A percentile compares a stretch with the other conserved stretches of the same genome.
Evolutionary conservation across 2,797 vertebrate genomes (phyloP).

Genomic region (Pseudochirops corinnae): DNA sequence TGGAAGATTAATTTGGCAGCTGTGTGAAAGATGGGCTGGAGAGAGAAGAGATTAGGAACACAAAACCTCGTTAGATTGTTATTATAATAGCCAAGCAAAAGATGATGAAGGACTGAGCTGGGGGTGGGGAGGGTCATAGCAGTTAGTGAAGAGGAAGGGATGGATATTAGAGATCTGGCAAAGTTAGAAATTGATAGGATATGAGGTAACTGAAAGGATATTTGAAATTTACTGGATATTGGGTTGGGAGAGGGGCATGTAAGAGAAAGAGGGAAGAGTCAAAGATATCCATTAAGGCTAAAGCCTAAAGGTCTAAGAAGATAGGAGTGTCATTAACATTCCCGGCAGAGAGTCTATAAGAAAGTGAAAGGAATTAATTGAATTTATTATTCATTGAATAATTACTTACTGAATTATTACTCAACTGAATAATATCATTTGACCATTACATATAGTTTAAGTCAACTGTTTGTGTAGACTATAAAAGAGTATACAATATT

Average conservation of each 20-base stretch:
- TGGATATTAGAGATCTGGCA: not conserved
- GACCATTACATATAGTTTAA: not conserved
- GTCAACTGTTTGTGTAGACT: not conserved
- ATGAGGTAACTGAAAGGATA: not conserved
- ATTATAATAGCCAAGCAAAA: not conserved
- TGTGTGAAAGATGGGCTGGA: not conserved
- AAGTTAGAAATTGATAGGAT: not conserved
- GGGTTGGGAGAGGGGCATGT: not conserved
- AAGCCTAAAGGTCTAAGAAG: not conserved
- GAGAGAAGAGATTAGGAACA: not conserved
- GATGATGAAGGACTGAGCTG: not conserved
- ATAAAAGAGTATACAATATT: not conserved
- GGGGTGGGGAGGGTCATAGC: not conserved
- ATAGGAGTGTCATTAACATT: not conserved
- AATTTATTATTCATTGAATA: not conserved
- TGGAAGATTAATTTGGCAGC: not conserved
- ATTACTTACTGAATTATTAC: not conserved
- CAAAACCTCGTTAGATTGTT: not conserved
- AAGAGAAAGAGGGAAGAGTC: not conserved
- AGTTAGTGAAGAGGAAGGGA: not conserved
- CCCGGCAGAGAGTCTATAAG: not conserved
- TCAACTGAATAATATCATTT: not conserved
- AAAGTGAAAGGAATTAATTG: not conserved
- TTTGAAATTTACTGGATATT: not conserved
- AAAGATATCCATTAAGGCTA: not conserved